Percentiles rank a stretch among this genome's conserved stretches.
Conservation (phyloP, 2,888 invertebrate genomes). For the Coleophora deauratella region DNA sequence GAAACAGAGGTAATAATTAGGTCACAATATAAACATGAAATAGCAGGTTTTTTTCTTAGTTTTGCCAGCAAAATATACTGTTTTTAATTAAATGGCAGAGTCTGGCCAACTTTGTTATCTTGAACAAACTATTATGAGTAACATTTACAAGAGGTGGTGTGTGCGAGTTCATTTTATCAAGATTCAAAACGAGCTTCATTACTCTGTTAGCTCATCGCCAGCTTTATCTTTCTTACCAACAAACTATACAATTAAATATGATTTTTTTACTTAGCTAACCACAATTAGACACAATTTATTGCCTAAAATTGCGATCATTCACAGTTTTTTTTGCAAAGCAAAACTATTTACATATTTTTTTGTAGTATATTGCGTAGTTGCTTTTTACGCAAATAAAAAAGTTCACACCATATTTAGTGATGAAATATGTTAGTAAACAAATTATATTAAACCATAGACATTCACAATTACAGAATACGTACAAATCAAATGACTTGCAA, state of each 20-base stretch:
- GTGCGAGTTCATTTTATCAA: no score
- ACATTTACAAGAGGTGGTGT: no score
- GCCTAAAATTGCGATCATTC: constrained; percentile 29
- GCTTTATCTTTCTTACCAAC: neutral
- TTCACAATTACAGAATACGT: constrained; percentile 19
- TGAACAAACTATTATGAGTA: no score
- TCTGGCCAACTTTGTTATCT: no score
- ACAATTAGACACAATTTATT: constrained; percentile 27
- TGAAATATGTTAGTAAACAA: constrained; percentile 22
- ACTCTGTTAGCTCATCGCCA: no score
- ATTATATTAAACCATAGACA: constrained; percentile 37
- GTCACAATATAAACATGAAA: neutral
- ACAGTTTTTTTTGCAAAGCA: constrained; percentile 36
- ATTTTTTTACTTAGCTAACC: constrained; percentile 16
- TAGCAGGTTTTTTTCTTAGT: neutral
- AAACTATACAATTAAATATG: constrained; percentile 18
- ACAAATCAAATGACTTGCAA: constrained; percentile 34
- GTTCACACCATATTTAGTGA: constrained; percentile 3
- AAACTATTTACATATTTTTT: constrained; percentile 64
- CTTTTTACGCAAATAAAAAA: no score
- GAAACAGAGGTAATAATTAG: no score
- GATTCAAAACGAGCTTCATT: no score
- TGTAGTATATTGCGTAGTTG: constrained; percentile 42
- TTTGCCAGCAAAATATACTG: neutral
- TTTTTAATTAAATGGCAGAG: no score